phyloP scores from a whole-genome alignment of 2,797 vertebrate species.

The Allochrocebus solatus region DNA sequence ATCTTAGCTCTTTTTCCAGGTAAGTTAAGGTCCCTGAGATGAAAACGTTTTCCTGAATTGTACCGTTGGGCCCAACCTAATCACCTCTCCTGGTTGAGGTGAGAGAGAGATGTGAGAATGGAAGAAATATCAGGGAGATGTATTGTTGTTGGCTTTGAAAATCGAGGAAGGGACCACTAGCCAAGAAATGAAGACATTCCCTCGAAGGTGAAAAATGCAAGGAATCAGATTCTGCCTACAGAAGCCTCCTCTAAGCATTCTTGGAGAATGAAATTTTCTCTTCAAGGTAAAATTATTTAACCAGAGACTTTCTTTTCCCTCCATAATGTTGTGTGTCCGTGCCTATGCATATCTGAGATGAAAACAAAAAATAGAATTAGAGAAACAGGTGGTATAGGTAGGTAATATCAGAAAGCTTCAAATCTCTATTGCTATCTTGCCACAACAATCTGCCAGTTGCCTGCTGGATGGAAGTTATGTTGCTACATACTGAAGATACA shows the following conservation, averaged over 20 bases:
- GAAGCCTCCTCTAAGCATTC: not conserved
- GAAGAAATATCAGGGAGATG: not conserved
- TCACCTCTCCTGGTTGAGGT: not conserved
- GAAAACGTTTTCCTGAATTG: not conserved
- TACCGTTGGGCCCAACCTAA: not conserved
- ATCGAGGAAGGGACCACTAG: not conserved
- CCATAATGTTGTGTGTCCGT: not conserved
- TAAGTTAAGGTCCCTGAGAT: not conserved
- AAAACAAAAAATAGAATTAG: not conserved
- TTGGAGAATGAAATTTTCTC: not conserved
- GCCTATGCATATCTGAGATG: not conserved
- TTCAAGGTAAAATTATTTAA: not conserved
- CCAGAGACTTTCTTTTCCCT: not conserved
- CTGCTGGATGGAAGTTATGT: not conserved
- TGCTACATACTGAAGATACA: not conserved
- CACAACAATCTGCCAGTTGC: not conserved
- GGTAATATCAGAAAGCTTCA: not conserved
- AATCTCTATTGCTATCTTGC: not conserved
- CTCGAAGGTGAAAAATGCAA: not conserved
- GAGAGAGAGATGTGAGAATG: not conserved
- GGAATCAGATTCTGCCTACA: not conserved
- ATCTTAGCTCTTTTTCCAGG: not conserved
- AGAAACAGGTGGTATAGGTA: not conserved
- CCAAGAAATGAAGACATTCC: not conserved
- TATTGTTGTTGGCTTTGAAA: not conserved